Conservation (phyloP, 1,140 invertebrate genomes). For the Onthophagus taurus region DNA sequence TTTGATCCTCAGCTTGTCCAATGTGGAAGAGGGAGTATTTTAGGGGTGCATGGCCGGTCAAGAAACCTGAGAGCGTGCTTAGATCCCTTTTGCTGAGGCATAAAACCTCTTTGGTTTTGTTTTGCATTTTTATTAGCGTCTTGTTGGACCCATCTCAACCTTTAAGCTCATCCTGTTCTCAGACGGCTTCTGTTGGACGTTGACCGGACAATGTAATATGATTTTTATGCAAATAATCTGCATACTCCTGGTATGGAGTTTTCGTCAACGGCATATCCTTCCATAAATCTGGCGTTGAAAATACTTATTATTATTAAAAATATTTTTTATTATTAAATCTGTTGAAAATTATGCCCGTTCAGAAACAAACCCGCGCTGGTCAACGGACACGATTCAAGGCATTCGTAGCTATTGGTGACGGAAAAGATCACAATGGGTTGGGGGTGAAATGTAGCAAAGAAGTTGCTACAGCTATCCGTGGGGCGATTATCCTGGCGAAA, state of each 20-base stretch:
- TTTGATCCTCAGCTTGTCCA: no score
- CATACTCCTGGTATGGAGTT: conserved; percentile 89
- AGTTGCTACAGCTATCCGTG: conserved; percentile 99
- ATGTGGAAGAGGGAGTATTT: no score
- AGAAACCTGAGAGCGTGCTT: no score
- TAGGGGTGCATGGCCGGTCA: no score
- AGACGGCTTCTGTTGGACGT: conserved; percentile 33
- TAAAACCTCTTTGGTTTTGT: no score
- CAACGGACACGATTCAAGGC: conserved; percentile 98
- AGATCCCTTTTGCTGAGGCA: no score
- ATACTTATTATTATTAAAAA: no score
- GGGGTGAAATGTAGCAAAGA: conserved; percentile 99
- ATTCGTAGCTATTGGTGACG: conserved; percentile 92
- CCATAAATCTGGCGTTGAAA: conserved; percentile 99
- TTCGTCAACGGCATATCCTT: conserved; percentile 81
- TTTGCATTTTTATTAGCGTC: no score
- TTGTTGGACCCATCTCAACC: no score
- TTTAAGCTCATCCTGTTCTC: no score
- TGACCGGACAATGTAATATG: conserved; percentile 44
- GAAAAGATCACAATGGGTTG: conserved; percentile 97
- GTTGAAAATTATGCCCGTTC: conserved; percentile 99
- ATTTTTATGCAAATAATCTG: conserved; percentile 75
- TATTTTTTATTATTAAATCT: conserved; percentile 36
- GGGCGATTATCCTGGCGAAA: conserved; percentile 97
- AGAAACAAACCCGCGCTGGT: conserved; percentile 99